phyloP scores from a whole-genome alignment of 2,113 vertebrate genomes.

The Stictonetta naevosa region DNA sequence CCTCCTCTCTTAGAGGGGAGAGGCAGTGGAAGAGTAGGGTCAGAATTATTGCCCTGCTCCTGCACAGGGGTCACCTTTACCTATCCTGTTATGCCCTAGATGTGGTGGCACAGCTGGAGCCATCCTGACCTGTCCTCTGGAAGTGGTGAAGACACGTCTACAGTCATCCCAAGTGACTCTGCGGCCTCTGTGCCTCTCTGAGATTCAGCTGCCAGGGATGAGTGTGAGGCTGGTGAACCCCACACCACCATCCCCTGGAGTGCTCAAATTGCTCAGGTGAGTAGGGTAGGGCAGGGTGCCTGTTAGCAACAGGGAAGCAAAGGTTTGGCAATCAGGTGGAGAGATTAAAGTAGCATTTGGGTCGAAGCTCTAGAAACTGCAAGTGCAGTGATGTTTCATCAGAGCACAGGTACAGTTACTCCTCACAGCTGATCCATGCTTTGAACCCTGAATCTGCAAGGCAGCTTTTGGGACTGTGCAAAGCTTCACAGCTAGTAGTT shows the following conservation, averaged over 20 bases:
- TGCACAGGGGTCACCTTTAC: background rate
- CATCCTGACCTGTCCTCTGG: constrained; percentile 75
- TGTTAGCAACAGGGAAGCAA: background rate
- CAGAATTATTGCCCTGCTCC: background rate
- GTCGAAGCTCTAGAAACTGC: background rate
- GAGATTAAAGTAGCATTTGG: background rate
- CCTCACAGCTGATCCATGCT: background rate
- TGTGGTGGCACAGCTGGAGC: constrained; percentile 72
- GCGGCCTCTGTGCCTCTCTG: constrained; percentile 51
- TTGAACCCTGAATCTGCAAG: background rate
- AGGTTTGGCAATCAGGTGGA: background rate
- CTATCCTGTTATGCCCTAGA: background rate
- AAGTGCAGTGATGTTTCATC: background rate
- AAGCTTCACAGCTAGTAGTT: background rate
- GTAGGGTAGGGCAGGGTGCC: background rate
- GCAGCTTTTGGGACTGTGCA: background rate
- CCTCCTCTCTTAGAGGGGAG: background rate
- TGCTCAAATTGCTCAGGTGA: constrained; percentile 65
- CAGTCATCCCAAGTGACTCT: constrained; percentile 63
- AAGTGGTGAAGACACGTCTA: constrained; percentile 74
- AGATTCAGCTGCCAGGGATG: constrained; percentile 53
- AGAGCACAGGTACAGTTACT: background rate
- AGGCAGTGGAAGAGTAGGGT: background rate
- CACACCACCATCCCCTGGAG: constrained; percentile 31
- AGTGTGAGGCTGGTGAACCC: constrained; percentile 42